These are phyloP conservation scores for Champsocephalus esox DNA, from an alignment of 2,797 vertebrate genomes.

Conservation along the genomic window DNA sequence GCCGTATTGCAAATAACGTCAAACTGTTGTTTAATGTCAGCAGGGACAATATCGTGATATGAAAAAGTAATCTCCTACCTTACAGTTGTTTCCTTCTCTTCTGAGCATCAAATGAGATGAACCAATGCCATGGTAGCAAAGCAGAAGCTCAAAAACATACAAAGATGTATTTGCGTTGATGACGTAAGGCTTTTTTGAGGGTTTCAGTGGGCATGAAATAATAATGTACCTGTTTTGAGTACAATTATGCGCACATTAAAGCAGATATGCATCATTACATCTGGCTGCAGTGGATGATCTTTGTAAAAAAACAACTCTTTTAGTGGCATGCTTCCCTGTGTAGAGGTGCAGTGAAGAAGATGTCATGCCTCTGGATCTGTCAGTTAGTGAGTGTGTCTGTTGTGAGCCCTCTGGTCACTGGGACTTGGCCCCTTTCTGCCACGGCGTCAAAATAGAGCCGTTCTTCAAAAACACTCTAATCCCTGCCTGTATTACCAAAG, in stretches of 20 bases:
- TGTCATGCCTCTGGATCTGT: constrained; percentile 39
- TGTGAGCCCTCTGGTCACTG: constrained; percentile 65
- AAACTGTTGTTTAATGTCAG: constrained; percentile 77
- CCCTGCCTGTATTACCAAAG: constrained; percentile 79
- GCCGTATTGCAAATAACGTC: constrained; percentile 79
- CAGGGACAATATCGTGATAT: constrained; percentile 60
- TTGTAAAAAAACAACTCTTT: constrained; percentile 8
- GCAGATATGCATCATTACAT: background rate
- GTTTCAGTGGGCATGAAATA: constrained; percentile 2
- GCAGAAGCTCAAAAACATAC: constrained; percentile 60
- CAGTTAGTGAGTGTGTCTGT: constrained; percentile 60
- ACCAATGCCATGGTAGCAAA: constrained; percentile 60
- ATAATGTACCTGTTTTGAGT: background rate
- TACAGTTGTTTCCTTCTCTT: constrained; percentile 31
- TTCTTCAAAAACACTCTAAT: constrained; percentile 78
- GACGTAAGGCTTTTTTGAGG: constrained; percentile 12
- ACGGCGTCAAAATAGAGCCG: constrained; percentile 74
- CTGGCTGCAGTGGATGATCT: constrained; percentile 1
- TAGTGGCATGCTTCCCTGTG: constrained; percentile 7
- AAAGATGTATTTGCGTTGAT: constrained; percentile 58
- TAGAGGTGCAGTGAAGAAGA: constrained; percentile 38
- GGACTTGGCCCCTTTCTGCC: constrained; percentile 66
- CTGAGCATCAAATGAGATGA: constrained; percentile 52
- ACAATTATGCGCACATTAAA: background rate
- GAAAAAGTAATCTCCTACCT: constrained; percentile 50